Base-by-base conservation (phyloP, 2,797 vertebrate species). In the Paramormyrops hopkinsi region DNA sequence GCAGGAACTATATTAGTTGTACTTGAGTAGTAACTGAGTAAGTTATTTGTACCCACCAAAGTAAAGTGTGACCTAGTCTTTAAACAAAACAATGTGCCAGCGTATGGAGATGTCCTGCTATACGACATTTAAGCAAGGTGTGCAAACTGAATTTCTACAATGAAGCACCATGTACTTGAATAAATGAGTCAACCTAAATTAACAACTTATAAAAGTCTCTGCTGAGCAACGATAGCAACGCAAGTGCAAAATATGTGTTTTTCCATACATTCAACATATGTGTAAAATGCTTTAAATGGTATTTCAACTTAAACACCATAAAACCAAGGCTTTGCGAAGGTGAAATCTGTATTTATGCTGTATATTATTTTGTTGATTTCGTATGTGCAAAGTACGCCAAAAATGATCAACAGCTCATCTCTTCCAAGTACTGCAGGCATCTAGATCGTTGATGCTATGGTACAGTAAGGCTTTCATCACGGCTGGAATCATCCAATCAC, bases 381-480 rank as follows among this genome's bases (percentile, higher is more conserved):
- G 90, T 89, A 89, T 94, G 94, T 89, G 95, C 95, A 96, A 96
- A 94, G 95, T 96, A 95, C 95, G 92, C 93, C 93, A 93, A 94
- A 96, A 96, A 96, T 96, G 96, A 97, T 94, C 96, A 95, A 97
- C 96, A 95, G 95, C 92, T 89, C 91, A 93, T 93, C 93, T 95
- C 95, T 93, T 91, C 94, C 33, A 94, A 93, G 93, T 96, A 96
- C 95, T 95, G 94, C 95, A 95, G 95, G 94, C 94, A 93, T 92
- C 92, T 93, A 95, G 94, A 94, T 96, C 96, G 96, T 96, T 96
- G 96, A 93, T 92, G 92, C 91, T 91, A 90, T 91, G 95, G 65
- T 33, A 33, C 33, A 33, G 33, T 95, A 93, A 93, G 92, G 94
- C 94, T 93, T 93, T 96, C 94, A 94, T 94, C 94, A 94, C 91